Percentiles rank a stretch among this genome's conserved stretches.
Conservation (phyloP, 2,888 invertebrate genomes). For the Hermaeophaga mercurialis region DNA sequence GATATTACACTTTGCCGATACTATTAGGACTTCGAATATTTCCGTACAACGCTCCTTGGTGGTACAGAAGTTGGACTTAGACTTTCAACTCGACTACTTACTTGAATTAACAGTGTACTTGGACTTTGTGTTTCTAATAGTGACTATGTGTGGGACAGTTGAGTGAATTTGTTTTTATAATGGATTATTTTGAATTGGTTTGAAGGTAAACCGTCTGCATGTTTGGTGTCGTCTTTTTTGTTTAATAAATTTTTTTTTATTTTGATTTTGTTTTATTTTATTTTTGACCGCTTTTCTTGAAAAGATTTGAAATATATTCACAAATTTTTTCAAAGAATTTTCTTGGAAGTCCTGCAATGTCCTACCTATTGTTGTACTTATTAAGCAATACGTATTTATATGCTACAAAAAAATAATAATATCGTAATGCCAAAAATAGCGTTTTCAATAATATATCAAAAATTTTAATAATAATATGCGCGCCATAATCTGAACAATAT, state of each 20-base stretch:
- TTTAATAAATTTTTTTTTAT: constrained; percentile 19
- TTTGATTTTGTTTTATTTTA: constrained; percentile 20
- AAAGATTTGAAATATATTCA: too few relatives aligned
- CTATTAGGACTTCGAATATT: constrained; percentile 7
- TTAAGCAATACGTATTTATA: too few relatives aligned
- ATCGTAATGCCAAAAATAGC: too few relatives aligned
- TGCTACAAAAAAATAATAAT: too few relatives aligned
- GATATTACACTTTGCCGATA: constrained; percentile 34
- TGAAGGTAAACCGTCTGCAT: constrained; percentile 29
- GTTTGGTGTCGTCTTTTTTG: constrained; percentile 20
- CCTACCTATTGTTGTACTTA: too few relatives aligned
- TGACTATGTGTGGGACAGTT: constrained; percentile 19
- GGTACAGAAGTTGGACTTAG: constrained; percentile 34
- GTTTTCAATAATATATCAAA: too few relatives aligned
- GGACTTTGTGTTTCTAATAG: constrained; percentile 13
- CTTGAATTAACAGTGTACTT: neutral
- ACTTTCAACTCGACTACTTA: constrained; percentile 22
- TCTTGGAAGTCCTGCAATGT: too few relatives aligned
- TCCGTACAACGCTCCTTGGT: constrained; percentile 8
- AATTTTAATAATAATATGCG: too few relatives aligned
- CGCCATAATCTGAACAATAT: too few relatives aligned
- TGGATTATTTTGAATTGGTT: constrained; percentile 19
- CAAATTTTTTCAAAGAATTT: too few relatives aligned
- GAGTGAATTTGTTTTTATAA: constrained; percentile 1
- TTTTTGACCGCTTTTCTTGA: constrained; percentile 7